Evolutionary conservation across 2,797 vertebrate genomes (phyloP).

Genomic region (Cryptoblepharus egeriae): DNA sequence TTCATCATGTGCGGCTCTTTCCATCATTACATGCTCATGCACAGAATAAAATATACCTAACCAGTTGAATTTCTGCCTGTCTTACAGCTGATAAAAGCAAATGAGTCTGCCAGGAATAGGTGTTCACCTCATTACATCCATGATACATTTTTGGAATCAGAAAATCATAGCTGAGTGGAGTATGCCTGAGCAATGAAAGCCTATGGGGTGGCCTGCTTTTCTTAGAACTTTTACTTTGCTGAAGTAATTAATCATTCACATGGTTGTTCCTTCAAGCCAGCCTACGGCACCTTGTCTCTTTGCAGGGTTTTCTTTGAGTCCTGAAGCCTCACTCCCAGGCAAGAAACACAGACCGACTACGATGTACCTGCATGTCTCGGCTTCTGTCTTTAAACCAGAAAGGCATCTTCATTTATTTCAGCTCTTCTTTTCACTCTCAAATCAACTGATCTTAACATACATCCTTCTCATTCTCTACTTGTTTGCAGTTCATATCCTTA

Average conservation of each 20-base stretch:
- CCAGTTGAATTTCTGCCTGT: background rate
- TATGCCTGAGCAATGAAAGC: slow-evolving; percentile 27
- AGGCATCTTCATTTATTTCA: slow-evolving; percentile 22
- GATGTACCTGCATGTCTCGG: background rate
- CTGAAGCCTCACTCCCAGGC: slow-evolving; percentile 20
- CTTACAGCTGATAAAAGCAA: background rate
- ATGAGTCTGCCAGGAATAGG: background rate
- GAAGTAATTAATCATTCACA: slow-evolving; percentile 53
- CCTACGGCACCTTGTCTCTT: slow-evolving; percentile 55
- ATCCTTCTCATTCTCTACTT: background rate
- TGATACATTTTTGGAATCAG: background rate
- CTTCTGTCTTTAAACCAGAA: slow-evolving; percentile 12
- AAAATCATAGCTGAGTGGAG: slow-evolving; percentile 9
- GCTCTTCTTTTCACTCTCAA: slow-evolving; percentile 23
- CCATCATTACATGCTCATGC: no score
- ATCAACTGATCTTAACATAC: background rate
- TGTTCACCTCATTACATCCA: background rate
- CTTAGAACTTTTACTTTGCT: slow-evolving; percentile 49
- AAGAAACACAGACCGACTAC: background rate
- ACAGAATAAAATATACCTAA: background rate
- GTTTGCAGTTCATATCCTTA: background rate
- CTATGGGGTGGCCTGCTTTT: slow-evolving; percentile 17
- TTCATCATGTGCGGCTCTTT: background rate
- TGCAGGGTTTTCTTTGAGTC: slow-evolving; percentile 27
- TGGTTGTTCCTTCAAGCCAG: slow-evolving; percentile 49